phyloP scores from a whole-genome alignment of 2,888 invertebrate species.

The Lysandra bellargus region DNA sequence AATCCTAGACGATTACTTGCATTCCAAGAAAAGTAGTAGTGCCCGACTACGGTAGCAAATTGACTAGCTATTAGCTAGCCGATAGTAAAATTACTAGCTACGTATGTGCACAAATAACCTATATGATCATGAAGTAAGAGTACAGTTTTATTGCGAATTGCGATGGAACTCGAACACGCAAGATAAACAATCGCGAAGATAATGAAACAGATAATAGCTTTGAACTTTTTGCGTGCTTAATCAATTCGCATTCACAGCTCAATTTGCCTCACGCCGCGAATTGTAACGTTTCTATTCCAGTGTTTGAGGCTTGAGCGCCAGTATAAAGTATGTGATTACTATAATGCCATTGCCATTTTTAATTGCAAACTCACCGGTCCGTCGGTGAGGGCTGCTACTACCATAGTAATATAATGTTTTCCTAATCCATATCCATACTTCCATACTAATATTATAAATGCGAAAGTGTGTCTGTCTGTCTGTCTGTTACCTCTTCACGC shows the following conservation, averaged over 20 bases:
- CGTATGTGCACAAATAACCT: neutral
- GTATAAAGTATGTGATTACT: constrained; percentile 18
- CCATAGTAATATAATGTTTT: neutral
- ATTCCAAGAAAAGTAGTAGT: neutral
- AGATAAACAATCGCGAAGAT: constrained; percentile 47
- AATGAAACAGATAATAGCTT: constrained; percentile 51
- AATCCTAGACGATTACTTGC: neutral
- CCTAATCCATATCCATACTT: neutral
- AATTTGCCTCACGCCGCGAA: constrained; percentile 32
- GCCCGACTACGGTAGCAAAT: neutral
- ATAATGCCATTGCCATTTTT: neutral
- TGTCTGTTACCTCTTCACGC: too few species aligned
- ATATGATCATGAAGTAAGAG: constrained; percentile 13
- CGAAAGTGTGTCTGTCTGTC: too few species aligned
- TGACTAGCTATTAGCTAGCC: neutral
- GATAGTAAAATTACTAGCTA: neutral
- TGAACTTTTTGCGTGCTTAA: constrained; percentile 56
- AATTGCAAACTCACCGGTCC: neutral
- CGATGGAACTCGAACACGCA: constrained; percentile 45
- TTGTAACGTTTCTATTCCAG: constrained; percentile 31
- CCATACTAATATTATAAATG: too few species aligned
- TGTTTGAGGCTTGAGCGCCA: neutral
- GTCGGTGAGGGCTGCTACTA: neutral
- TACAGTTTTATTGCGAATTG: constrained; percentile 41
- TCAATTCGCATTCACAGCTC: constrained; percentile 48